phyloP scores from a whole-genome alignment of 1,140 invertebrate species.

The Drosophila baimaii region DNA sequence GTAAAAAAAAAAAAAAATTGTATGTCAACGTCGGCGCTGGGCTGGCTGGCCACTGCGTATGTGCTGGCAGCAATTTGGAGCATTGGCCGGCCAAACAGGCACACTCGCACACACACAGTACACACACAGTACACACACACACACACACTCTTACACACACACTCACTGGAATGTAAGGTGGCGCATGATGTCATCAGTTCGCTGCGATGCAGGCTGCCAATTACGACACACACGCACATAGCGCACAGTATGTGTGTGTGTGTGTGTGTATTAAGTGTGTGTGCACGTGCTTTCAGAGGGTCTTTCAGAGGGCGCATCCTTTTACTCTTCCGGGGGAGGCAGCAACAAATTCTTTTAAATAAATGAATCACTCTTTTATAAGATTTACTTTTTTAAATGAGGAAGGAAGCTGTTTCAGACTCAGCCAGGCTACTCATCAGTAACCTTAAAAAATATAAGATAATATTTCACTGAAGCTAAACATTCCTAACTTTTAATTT shows the following conservation, averaged over 20 bases:
- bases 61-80: slow-evolving; percentile 39
- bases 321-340: neutral
- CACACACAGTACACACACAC: too few relatives aligned
- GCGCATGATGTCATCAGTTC: slow-evolving; percentile 72
- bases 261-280: slow-evolving; percentile 15
- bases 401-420: too few relatives aligned
- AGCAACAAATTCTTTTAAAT: neutral
- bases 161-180: slow-evolving; percentile 17
- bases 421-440: too few relatives aligned
- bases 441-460: neutral
- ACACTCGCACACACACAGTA: neutral
- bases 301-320: neutral
- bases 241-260: neutral
- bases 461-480: too few relatives aligned
- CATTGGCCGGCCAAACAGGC: slow-evolving; percentile 38
- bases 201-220: slow-evolving; percentile 58
- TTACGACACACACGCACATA: slow-evolving; percentile 61
- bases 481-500: neutral
- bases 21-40: slow-evolving; percentile 33
- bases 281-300: slow-evolving; percentile 14
- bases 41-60: slow-evolving; percentile 36
- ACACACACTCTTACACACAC: slow-evolving; percentile 13
- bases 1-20: slow-evolving; percentile 28
- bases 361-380: neutral
- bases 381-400: too few relatives aligned